These are phyloP conservation scores for Dunckerocampus dactyliophorus DNA, from an alignment of 2,113 vertebrate genomes.

Conservation along the genomic window DNA sequence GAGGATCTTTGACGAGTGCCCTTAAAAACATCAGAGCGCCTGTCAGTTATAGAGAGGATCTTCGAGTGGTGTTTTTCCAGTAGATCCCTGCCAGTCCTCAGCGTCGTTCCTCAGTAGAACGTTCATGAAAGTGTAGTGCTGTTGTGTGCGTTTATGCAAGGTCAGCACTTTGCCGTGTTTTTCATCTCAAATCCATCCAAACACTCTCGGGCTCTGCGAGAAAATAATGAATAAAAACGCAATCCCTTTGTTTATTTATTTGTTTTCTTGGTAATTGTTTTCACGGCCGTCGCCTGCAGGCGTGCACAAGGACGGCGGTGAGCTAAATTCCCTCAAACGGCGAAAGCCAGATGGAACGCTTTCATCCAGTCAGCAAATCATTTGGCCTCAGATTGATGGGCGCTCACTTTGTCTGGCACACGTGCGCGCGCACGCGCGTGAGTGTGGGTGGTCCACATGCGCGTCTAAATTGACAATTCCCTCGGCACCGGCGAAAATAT, in stretches of 20 bases:
- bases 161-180: conserved; percentile 9
- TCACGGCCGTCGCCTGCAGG: conserved; percentile 24
- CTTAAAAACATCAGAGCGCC: too few species aligned
- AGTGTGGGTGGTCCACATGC: background rate
- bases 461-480: background rate
- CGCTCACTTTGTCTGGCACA: conserved; percentile 15
- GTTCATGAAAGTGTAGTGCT: too few species aligned
- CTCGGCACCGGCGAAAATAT: background rate
- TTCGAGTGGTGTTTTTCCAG: too few species aligned
- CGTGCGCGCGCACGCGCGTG: conserved; percentile 14
- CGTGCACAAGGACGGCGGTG: conserved; percentile 27
- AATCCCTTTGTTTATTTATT: conserved; percentile 2
- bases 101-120: too few species aligned
- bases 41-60: too few species aligned
- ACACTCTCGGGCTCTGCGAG: background rate
- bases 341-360: conserved; percentile 64
- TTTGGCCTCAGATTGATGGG: conserved; percentile 66
- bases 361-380: conserved; percentile 69
- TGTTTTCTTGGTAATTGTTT: conserved; percentile 17
- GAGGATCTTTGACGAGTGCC: too few species aligned
- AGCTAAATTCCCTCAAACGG: conserved; percentile 55
- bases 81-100: too few species aligned
- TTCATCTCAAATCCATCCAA: conserved; percentile 1
- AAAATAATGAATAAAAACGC: conserved; percentile 17
- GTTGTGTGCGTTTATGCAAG: background rate